A percentile compares a stretch with the other conserved stretches of the same genome.
phyloP scores from a whole-genome alignment of 2,113 vertebrate genomes.

The Gasterosteus aculeatus region DNA sequence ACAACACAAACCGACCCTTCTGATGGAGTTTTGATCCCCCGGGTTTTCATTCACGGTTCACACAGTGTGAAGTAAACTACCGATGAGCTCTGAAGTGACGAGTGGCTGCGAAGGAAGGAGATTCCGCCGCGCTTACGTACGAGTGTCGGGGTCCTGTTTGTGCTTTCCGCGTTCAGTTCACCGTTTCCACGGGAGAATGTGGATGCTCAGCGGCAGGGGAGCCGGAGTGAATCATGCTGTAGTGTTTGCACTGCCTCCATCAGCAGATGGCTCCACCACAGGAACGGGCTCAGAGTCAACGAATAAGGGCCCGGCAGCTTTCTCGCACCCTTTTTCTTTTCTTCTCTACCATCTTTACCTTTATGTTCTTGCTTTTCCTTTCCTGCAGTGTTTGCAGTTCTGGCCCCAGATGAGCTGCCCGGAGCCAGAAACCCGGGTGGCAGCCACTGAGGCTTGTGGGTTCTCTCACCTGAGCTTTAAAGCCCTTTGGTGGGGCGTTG shows the following conservation, averaged over 20 bases:
- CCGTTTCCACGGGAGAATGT: background rate
- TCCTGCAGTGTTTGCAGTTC: slow-evolving; percentile 48
- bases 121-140: background rate
- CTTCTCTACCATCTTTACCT: slow-evolving; percentile 43
- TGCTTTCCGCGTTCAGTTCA: background rate
- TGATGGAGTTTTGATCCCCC: background rate
- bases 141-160: background rate
- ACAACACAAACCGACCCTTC: background rate
- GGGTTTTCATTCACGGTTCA: background rate
- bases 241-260: slow-evolving; percentile 46
- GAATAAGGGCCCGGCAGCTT: slow-evolving; percentile 53
- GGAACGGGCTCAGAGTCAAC: slow-evolving; percentile 63
- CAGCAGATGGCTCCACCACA: slow-evolving; percentile 75
- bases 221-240: slow-evolving; percentile 5
- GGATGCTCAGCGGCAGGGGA: slow-evolving; percentile 1
- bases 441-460: slow-evolving; percentile 44
- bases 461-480: slow-evolving; percentile 51
- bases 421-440: slow-evolving; percentile 49
- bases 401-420: slow-evolving; percentile 44
- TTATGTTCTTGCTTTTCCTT: slow-evolving; percentile 19
- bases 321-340: slow-evolving; percentile 9
- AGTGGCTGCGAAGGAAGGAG: background rate
- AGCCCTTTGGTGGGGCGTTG: slow-evolving; percentile 39
- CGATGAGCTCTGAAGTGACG: too few relatives aligned
- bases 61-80: background rate